Conservation (phyloP, 2,888 invertebrate genomes). For the Nomada hirtipes region DNA sequence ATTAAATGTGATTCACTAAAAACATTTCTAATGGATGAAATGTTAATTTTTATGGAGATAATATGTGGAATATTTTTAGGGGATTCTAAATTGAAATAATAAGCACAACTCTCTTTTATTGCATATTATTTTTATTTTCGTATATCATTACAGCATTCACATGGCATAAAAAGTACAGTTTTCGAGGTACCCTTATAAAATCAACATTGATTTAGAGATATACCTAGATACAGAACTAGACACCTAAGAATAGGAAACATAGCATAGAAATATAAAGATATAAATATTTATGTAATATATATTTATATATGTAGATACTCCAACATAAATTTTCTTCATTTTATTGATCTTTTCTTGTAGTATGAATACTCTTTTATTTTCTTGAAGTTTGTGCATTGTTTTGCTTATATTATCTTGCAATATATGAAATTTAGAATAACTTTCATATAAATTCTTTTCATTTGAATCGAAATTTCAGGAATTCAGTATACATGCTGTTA, state of each 20-base stretch:
- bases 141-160: slow-evolving; percentile 33
- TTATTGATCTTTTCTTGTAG: slow-evolving; percentile 21
- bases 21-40: slow-evolving; percentile 70
- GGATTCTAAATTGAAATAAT: slow-evolving; percentile 59
- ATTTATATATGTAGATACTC: slow-evolving; percentile 50
- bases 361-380: slow-evolving; percentile 33
- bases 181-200: slow-evolving; percentile 37
- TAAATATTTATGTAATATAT: slow-evolving; percentile 40
- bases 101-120: slow-evolving; percentile 35
- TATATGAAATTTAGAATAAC: slow-evolving; percentile 37
- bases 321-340: slow-evolving; percentile 18
- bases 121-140: slow-evolving; percentile 29
- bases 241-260: slow-evolving; percentile 53
- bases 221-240: slow-evolving; percentile 53
- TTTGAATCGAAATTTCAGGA: slow-evolving; percentile 25
- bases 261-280: slow-evolving; percentile 55
- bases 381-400: slow-evolving; percentile 21
- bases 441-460: slow-evolving; percentile 14
- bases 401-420: slow-evolving; percentile 38
- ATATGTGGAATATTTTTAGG: slow-evolving; percentile 66
- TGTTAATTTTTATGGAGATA: slow-evolving; percentile 71
- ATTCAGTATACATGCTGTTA: slow-evolving; percentile 17
- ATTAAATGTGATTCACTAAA: slow-evolving; percentile 60
- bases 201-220: slow-evolving; percentile 52
- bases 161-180: slow-evolving; percentile 44